phyloP scores from a whole-genome alignment of 30 jellyfish, hydroid and myxozoan species.

The Turritopsis dohrnii region DNA sequence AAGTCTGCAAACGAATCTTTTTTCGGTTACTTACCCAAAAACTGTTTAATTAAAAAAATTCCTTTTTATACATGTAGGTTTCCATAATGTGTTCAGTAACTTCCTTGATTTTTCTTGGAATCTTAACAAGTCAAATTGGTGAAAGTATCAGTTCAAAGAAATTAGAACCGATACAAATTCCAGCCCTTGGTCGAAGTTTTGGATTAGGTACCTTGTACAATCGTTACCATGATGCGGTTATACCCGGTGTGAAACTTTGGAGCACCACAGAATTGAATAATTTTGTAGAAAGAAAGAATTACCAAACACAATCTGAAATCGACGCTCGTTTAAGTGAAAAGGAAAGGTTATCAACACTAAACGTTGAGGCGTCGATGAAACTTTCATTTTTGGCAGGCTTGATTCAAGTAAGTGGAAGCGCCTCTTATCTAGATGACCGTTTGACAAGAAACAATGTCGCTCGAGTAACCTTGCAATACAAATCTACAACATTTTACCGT shows the following conservation, averaged over 20 bases:
- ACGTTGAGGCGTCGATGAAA: neutral
- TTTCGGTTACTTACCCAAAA: no score
- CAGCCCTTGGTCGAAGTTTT: constrained; percentile 10
- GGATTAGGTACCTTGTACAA: neutral
- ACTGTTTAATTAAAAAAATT: no score
- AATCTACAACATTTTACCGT: neutral
- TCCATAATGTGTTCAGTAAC: neutral
- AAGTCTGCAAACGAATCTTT: no score
- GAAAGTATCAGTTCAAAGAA: neutral
- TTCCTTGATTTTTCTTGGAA: neutral
- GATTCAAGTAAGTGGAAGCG: constrained; percentile 1
- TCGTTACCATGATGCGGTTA: neutral
- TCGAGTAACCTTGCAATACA: constrained; percentile 3
- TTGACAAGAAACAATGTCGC: neutral
- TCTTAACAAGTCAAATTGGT: neutral
- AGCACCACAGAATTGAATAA: neutral
- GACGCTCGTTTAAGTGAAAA: neutral
- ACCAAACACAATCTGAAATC: neutral
- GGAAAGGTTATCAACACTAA: neutral
- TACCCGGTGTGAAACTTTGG: neutral
- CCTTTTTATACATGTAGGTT: no score
- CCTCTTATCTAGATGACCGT: constrained; percentile 8
- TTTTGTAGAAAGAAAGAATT: neutral
- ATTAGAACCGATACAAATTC: neutral
- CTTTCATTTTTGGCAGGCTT: constrained; percentile 4